Percentiles rank a stretch among this genome's conserved stretches.
Conservation (phyloP, 2,888 invertebrate species). For the Chalcosyrphus nemorum region DNA sequence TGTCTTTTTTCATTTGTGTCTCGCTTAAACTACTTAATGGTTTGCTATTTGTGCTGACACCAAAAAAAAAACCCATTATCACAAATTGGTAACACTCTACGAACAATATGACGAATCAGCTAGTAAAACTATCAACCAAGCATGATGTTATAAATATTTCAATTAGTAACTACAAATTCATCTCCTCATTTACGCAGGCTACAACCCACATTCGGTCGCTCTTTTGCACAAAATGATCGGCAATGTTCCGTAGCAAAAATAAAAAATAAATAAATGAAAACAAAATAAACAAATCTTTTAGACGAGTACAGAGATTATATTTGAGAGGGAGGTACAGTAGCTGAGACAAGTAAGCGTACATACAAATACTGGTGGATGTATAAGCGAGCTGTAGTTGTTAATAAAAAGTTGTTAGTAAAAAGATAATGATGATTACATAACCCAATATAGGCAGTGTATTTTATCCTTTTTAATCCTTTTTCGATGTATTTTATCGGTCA, state of each 20-base stretch:
- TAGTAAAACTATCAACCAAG: conserved; percentile 6
- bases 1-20: no score
- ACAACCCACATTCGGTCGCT: not conserved
- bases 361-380: no score
- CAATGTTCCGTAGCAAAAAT: not conserved
- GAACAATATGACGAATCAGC: not conserved
- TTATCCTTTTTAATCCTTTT: no score
- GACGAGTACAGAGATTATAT: not conserved
- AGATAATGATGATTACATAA: no score
- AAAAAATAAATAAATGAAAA: not conserved
- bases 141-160: conserved; percentile 27
- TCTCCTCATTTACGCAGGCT: not conserved
- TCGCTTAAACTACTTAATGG: not conserved
- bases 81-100: not conserved
- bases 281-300: not conserved
- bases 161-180: not conserved
- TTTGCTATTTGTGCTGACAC: not conserved
- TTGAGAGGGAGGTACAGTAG: not conserved
- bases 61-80: not conserved
- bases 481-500: no score
- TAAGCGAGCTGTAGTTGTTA: no score
- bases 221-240: not conserved
- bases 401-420: no score
- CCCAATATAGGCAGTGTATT: no score
- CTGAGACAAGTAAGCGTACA: no score